Conservation (phyloP, 2,888 invertebrate genomes). For the Xestia rhomboidea region DNA sequence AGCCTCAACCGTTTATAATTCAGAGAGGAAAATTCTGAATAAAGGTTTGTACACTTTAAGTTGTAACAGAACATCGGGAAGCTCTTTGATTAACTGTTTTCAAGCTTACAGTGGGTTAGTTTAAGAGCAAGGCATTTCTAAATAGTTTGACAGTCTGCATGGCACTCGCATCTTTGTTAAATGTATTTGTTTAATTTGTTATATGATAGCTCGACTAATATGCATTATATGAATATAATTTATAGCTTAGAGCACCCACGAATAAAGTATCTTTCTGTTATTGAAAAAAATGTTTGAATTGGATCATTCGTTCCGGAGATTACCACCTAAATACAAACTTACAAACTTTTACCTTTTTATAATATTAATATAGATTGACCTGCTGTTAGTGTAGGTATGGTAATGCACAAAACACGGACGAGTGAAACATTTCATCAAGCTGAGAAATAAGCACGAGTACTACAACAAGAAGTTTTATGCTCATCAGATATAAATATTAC, state of each 20-base stretch:
- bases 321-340: too few relatives aligned
- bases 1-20: conserved; percentile 60
- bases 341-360: too few relatives aligned
- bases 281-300: too few relatives aligned
- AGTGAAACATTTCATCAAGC: neutral
- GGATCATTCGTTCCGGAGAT: too few relatives aligned
- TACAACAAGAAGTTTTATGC: neutral
- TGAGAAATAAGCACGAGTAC: neutral
- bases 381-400: neutral
- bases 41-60: conserved; percentile 5
- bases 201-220: too few relatives aligned
- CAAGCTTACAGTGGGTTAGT: neutral
- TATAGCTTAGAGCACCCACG: too few relatives aligned
- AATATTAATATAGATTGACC: neutral
- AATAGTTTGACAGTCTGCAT: neutral
- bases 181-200: too few relatives aligned
- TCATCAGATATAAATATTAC: neutral
- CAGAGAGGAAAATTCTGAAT: conserved; percentile 43
- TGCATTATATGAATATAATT: too few relatives aligned
- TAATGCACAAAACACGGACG: neutral
- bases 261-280: too few relatives aligned
- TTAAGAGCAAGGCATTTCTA: neutral
- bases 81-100: neutral
- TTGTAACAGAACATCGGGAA: neutral
- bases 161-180: neutral